Evolutionary conservation across 2,888 invertebrate species (phyloP).

Genomic region (Orchestes rusci): DNA sequence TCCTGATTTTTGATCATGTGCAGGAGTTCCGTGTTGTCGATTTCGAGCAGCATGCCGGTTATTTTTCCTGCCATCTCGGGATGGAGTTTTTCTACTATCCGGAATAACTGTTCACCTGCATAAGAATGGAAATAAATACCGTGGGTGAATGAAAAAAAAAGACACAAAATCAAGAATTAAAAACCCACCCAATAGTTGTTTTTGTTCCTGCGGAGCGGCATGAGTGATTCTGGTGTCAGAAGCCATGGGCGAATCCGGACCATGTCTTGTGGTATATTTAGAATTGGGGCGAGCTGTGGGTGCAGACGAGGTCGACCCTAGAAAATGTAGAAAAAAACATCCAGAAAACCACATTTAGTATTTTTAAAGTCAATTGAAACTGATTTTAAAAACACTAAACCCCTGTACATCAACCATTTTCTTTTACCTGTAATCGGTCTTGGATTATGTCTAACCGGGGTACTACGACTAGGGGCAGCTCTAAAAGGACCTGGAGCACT

Average conservation of each 20-base stretch:
- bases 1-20: constrained; percentile 90
- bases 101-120: constrained; percentile 23
- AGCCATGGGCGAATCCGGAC: constrained; percentile 33
- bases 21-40: constrained; percentile 93
- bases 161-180: neutral
- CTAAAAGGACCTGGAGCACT: constrained; percentile 40
- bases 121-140: neutral
- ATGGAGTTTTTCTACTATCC: constrained; percentile 90
- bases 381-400: no score
- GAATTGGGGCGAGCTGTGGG: constrained; percentile 65
- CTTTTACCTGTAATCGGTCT: constrained; percentile 31
- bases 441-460: constrained; percentile 16
- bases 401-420: no score
- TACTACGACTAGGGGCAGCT: constrained; percentile 56
- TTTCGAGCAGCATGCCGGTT: constrained; percentile 97
- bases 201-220: constrained; percentile 91
- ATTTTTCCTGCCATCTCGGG: constrained; percentile 93
- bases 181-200: constrained; percentile 71
- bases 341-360: no score
- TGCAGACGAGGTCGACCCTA: no score
- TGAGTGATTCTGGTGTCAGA: constrained; percentile 43
- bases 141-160: neutral
- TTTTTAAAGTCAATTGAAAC: no score
- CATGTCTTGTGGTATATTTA: constrained; percentile 71
- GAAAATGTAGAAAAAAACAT: no score